Evolutionary conservation across 2,888 invertebrate genomes (phyloP).

Genomic region (Lumbricus terrestris): DNA sequence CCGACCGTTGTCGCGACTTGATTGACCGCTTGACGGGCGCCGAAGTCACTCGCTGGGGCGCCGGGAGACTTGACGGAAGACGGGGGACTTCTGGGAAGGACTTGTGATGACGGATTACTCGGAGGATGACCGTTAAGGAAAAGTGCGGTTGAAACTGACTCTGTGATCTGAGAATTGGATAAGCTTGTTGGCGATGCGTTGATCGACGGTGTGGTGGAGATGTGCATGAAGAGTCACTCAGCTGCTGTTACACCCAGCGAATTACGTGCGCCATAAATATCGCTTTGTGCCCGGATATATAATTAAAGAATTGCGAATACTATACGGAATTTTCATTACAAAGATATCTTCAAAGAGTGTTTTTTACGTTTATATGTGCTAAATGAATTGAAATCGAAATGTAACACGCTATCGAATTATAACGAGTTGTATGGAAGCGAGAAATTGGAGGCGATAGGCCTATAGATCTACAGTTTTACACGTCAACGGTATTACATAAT

Average conservation of each 20-base stretch:
- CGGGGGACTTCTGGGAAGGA: not conserved
- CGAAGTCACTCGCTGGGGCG: not conserved
- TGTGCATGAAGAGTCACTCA: not conserved
- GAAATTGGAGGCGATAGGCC: no score
- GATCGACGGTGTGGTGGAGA: no score
- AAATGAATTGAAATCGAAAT: not conserved
- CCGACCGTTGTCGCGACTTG: not conserved
- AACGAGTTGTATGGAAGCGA: not conserved
- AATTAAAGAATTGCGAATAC: not conserved
- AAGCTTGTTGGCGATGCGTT: not conserved
- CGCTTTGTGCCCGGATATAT: not conserved
- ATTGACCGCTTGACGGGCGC: not conserved
- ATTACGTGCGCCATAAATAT: not conserved
- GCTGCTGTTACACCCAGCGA: not conserved
- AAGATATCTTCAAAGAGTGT: no score
- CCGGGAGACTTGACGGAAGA: not conserved
- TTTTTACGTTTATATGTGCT: not conserved
- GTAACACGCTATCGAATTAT: not conserved
- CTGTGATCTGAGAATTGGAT: not conserved
- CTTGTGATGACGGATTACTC: not conserved
- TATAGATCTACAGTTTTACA: no score
- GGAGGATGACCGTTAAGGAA: not conserved
- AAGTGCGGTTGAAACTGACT: not conserved
- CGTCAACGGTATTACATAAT: not conserved
- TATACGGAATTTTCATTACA: not conserved